These are phyloP conservation scores for Aphelinus atriplicis DNA, from an alignment of 1,140 invertebrate species.

Conservation along the genomic window DNA sequence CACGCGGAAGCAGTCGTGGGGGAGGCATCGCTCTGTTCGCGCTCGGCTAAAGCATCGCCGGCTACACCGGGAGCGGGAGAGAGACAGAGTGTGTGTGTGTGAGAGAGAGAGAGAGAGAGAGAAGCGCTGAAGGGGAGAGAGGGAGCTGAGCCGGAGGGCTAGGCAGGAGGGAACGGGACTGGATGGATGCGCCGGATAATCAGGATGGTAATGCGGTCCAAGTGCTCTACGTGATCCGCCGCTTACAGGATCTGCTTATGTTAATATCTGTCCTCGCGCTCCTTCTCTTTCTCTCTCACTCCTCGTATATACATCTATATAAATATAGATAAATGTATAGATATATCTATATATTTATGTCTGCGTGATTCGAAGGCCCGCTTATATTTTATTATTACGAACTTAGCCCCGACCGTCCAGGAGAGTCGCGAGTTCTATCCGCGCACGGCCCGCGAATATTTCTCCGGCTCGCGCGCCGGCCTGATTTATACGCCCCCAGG, in stretches of 20 bases:
- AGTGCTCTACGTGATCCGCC: constrained; percentile 52
- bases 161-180: constrained; percentile 22
- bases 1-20: too few relatives aligned
- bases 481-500: constrained; percentile 15
- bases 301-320: background rate
- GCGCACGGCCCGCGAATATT: constrained; percentile 13
- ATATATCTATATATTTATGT: too few relatives aligned
- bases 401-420: constrained; percentile 25
- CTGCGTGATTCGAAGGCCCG: constrained; percentile 12
- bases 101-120: background rate
- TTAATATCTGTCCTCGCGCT: constrained; percentile 52
- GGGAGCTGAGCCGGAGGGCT: background rate
- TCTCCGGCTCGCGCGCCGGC: background rate
- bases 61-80: background rate
- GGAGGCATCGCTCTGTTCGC: too few relatives aligned
- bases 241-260: constrained; percentile 55
- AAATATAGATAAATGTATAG: too few relatives aligned
- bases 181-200: constrained; percentile 50
- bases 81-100: background rate
- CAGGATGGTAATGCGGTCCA: constrained; percentile 54
- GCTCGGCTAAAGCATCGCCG: background rate
- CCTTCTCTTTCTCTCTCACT: constrained; percentile 13
- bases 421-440: background rate
- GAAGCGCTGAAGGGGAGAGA: background rate
- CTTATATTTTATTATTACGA: constrained; percentile 48